A percentile compares a stretch with the other conserved stretches of the same genome.
phyloP scores from a whole-genome alignment of 2,797 vertebrate species.

The Meda fulgida region DNA sequence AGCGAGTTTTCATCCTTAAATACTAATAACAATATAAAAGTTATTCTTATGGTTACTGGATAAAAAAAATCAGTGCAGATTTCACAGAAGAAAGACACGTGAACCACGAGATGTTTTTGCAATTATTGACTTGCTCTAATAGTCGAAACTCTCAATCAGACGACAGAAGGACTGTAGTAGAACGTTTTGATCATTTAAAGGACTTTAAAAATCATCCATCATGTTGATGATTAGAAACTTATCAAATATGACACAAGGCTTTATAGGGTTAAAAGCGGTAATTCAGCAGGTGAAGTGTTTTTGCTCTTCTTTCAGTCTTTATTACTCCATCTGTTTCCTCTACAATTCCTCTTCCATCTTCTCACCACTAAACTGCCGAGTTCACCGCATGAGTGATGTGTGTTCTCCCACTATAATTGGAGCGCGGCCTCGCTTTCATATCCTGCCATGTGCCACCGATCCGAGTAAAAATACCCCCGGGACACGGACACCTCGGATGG shows the following conservation, averaged over 20 bases:
- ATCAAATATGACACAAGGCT: not conserved
- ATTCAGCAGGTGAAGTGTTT: not conserved
- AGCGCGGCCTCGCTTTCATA: constrained; percentile 74
- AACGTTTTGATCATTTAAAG: no score
- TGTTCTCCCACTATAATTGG: constrained; percentile 74
- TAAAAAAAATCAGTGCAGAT: no score
- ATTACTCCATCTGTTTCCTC: constrained; percentile 48
- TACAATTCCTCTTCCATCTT: constrained; percentile 36
- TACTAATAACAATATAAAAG: not conserved
- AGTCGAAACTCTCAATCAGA: not conserved
- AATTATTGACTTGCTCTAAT: not conserved
- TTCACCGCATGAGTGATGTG: constrained; percentile 52
- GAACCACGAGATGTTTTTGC: not conserved
- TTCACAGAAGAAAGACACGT: not conserved
- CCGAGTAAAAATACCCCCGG: constrained; percentile 77
- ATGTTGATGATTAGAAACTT: no score
- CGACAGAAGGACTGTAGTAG: not conserved
- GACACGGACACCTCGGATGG: constrained; percentile 69
- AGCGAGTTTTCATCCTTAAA: not conserved
- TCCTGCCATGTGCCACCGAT: constrained; percentile 75
- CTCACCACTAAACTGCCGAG: constrained; percentile 51
- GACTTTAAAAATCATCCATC: no score
- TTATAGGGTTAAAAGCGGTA: not conserved
- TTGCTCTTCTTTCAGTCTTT: constrained; percentile 7
- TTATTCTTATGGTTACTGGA: not conserved